phyloP scores from a whole-genome alignment of 2,888 invertebrate genomes.

The Cheilosia vulpina region DNA sequence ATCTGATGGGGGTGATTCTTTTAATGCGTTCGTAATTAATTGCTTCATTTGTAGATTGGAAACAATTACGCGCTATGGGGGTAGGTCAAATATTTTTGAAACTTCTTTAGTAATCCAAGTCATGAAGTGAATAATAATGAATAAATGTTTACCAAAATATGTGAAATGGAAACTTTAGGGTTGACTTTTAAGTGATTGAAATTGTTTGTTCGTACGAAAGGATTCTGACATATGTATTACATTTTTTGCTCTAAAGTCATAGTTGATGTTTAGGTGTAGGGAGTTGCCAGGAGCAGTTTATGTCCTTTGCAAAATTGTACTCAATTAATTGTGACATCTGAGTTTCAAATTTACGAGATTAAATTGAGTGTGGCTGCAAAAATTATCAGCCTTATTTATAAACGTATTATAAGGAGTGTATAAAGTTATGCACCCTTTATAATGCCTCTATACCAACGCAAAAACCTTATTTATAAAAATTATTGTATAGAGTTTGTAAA shows the following conservation, averaged over 20 bases:
- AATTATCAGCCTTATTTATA: no score
- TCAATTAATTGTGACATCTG: no score
- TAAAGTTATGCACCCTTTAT: no score
- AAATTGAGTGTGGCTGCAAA: no score
- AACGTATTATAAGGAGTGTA: no score
- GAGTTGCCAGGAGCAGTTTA: no score
- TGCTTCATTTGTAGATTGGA: slow-evolving; percentile 73
- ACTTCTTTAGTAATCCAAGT: background rate
- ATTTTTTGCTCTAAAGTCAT: background rate
- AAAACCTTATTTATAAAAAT: no score
- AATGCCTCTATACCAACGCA: no score
- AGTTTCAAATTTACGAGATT: no score
- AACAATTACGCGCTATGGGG: slow-evolving; percentile 64
- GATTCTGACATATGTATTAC: background rate
- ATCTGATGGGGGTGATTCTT: slow-evolving; percentile 68
- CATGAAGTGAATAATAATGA: slow-evolving; percentile 17
- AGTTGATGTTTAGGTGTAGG: background rate
- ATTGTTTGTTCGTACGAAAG: slow-evolving; percentile 20
- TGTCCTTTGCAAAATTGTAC: no score
- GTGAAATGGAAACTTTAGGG: slow-evolving; percentile 33
- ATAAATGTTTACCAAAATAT: slow-evolving; percentile 13
- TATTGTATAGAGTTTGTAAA: no score
- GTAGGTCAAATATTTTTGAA: slow-evolving; percentile 40
- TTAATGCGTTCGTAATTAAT: slow-evolving; percentile 70
- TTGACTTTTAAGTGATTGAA: slow-evolving; percentile 25